Conservation (phyloP, 2,113 vertebrate species). For the Coreoperca whiteheadi region DNA sequence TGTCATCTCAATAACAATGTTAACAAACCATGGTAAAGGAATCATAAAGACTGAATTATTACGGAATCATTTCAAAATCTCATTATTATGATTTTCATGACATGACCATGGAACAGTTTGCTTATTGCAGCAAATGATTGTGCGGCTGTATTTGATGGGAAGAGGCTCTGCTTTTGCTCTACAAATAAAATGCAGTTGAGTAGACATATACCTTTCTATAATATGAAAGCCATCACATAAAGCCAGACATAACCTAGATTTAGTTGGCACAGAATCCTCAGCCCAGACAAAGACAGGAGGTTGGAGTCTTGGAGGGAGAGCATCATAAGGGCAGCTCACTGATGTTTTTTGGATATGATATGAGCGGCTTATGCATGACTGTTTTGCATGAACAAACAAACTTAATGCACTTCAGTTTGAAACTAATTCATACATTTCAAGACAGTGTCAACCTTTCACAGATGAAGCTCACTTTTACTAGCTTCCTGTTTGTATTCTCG, state of each 20-base stretch:
- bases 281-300: not conserved
- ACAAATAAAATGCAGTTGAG: not conserved
- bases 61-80: not conserved
- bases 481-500: not conserved
- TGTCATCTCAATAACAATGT: not conserved
- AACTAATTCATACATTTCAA: not conserved
- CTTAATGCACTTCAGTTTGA: not conserved
- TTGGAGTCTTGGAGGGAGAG: not conserved
- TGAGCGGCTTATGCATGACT: not conserved
- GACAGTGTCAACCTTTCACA: not conserved
- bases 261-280: not conserved
- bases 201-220: not conserved
- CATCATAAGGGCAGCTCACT: not conserved
- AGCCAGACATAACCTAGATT: not conserved
- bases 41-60: not conserved
- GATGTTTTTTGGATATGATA: not conserved
- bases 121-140: not conserved
- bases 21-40: not conserved
- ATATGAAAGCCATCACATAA: constrained; percentile 5
- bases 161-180: not conserved
- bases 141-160: too few species aligned
- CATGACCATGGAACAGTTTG: not conserved
- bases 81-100: not conserved
- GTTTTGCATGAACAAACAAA: not conserved
- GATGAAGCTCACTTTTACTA: not conserved